Base-by-base conservation (phyloP, 2,888 invertebrate genomes). In the Uloborus plumipes region DNA sequence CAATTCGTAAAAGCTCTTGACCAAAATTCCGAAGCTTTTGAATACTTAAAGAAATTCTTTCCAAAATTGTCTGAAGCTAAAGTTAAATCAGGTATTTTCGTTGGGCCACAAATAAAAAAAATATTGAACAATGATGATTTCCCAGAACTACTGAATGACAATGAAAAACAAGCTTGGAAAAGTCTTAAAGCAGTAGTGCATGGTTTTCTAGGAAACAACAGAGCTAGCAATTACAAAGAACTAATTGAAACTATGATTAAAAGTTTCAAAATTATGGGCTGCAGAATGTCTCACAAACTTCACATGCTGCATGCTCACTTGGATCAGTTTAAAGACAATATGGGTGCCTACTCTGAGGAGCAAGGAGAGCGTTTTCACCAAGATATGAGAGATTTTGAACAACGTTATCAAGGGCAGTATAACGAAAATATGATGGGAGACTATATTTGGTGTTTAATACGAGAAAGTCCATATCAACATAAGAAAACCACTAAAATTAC, bases 181-280 rank as follows among this genome's bases (percentile, higher is more conserved):
- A 67, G 67, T 49, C 18, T 67, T 67, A 31, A 22, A 31, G 67
- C 67, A 67, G 67, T 67, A 67, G 18, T 71, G 65, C 2, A 71
- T 7, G 59, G 67, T 64, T 71, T 71, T 47, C 71, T 71, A 0
- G 71, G 67, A 39, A 67, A 71, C 26, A 20, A 71, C 6, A 62
- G 47, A 47, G 22, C 49, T 64, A 16, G 84, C 18, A 53, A 75
- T 15, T 67, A 67, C 53, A 0, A 16, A 49, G 31, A 67, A 16
- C 15, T 67, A 50, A 16, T 67, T 49, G 49, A 67, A 47, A 67
- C 39, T 11, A 20, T 47, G 67, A 6, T 67, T 16, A 14, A 67
- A 51, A 55, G 39, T 50, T 67, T 22, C 14, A 31, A 31, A 20
- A 67, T 22, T 20, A 67, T 67, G 53, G 67, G 67, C 6, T 50